Evolutionary conservation across 2,888 invertebrate species (phyloP), one percentile per base, ranked within the genome.

Genomic region (Lysandra coridon): DNA sequence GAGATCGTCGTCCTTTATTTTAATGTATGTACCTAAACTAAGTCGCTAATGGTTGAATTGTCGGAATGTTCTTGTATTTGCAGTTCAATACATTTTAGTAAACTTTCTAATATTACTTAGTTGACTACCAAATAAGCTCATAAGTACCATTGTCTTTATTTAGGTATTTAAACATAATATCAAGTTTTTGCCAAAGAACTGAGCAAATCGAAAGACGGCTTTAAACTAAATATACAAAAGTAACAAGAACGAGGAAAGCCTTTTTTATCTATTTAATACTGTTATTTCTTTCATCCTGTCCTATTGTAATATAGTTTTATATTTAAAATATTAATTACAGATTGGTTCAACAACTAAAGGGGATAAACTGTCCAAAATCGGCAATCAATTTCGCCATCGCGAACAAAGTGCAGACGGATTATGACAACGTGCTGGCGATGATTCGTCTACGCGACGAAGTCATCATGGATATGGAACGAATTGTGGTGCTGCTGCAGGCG

Each of bases 361-460:
- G 97, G 83, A 96, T 97, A 53, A 97, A 97, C 44, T 95, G 93
- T 88, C 85, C 88, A 0, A 92, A 90, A 80, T 90, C 89, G 0
- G 92, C 93, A 23, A 80, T 91, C 60, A 90, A 88, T 81, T 96
- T 96, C 79, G 96, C 96, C 82, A 96, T 97, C 0, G 96, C 96
- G 0, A 97, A 96, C 82, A 97, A 97, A 89, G 97, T 98, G 78
- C 96, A 96, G 57, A 96, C 97, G 86, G 98, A 98, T 12, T 97
- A 97, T 84, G 98, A 98, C 86, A 97, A 97, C 17, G 97, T 98
- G 60, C 96, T 97, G 84, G 97, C 97, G 0, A 96, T 98, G 77
- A 97, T 97, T 86, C 96, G 97, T 83, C 90, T 98, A 4, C 95
- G 97, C 1, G 96, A 97, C 82, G 97, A 97, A 86, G 96, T 97